Conservation (phyloP, 2,888 invertebrate genomes). For the Ceriagrion tenellum region DNA sequence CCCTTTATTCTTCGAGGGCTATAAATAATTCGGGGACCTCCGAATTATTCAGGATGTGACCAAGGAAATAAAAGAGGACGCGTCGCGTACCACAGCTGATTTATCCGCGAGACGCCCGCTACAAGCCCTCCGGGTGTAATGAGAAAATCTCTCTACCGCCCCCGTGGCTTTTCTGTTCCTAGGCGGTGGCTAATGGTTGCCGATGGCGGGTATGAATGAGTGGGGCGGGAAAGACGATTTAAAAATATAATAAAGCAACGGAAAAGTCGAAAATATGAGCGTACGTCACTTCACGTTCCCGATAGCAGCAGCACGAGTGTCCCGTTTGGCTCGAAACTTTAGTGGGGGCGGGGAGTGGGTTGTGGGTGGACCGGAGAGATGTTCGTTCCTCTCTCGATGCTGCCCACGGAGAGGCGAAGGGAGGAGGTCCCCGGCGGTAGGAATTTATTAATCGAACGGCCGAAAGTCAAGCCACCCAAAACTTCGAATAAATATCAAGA, state of each 20-base stretch:
- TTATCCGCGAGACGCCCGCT: constrained; percentile 52
- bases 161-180: neutral
- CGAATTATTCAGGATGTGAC: constrained; percentile 56
- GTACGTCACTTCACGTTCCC: neutral
- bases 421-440: neutral
- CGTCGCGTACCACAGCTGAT: constrained; percentile 10
- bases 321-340: neutral
- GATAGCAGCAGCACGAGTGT: neutral
- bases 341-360: neutral
- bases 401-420: neutral
- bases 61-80: neutral
- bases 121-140: neutral
- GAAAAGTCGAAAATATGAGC: neutral
- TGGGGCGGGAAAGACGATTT: neutral
- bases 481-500: neutral
- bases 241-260: neutral
- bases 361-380: neutral
- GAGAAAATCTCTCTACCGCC: neutral
- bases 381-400: neutral
- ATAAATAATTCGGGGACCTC: constrained; percentile 51
- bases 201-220: constrained; percentile 13
- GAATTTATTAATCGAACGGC: neutral
- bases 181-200: constrained; percentile 44
- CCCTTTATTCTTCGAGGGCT: neutral
- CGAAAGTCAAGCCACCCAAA: neutral